Percentiles rank a stretch among this genome's conserved stretches.
phyloP scores from a whole-genome alignment of 2,113 vertebrate species.

The Holacanthus passer region DNA sequence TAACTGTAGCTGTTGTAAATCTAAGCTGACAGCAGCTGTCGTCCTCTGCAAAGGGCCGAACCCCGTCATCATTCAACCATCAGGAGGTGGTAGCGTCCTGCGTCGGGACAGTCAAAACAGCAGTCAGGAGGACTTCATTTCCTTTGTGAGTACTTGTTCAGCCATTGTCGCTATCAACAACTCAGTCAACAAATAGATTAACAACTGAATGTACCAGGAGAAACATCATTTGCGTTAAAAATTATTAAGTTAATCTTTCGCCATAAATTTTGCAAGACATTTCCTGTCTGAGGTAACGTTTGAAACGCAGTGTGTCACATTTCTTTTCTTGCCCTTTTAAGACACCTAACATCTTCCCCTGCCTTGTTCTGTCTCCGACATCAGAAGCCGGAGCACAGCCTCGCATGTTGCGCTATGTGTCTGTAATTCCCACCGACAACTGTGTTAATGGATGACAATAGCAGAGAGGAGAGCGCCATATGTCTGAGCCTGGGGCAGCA shows the following conservation, averaged over 20 bases:
- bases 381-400: slow-evolving; percentile 63
- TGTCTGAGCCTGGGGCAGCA: slow-evolving; percentile 80
- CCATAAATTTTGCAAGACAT: slow-evolving; percentile 15
- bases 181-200: not conserved
- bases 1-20: not conserved
- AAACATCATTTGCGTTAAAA: not conserved
- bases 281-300: slow-evolving; percentile 34
- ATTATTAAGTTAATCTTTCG: not conserved
- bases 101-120: too few species aligned
- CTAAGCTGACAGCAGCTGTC: not conserved
- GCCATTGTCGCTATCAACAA: not conserved
- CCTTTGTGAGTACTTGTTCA: not conserved
- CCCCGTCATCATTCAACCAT: too few species aligned
- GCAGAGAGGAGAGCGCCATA: slow-evolving; percentile 81
- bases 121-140: not conserved
- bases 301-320: slow-evolving; percentile 28
- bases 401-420: slow-evolving; percentile 72
- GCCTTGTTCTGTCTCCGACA: slow-evolving; percentile 61
- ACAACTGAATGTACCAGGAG: not conserved
- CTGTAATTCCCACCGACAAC: slow-evolving; percentile 84
- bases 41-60: not conserved
- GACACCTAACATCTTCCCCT: slow-evolving; percentile 42
- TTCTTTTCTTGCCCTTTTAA: slow-evolving; percentile 40
- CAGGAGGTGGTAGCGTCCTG: too few species aligned
- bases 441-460: slow-evolving; percentile 87